Evolutionary conservation across 2,888 invertebrate species (phyloP), one percentile per base, ranked within the genome.

Genomic region (Aphrophora alni): DNA sequence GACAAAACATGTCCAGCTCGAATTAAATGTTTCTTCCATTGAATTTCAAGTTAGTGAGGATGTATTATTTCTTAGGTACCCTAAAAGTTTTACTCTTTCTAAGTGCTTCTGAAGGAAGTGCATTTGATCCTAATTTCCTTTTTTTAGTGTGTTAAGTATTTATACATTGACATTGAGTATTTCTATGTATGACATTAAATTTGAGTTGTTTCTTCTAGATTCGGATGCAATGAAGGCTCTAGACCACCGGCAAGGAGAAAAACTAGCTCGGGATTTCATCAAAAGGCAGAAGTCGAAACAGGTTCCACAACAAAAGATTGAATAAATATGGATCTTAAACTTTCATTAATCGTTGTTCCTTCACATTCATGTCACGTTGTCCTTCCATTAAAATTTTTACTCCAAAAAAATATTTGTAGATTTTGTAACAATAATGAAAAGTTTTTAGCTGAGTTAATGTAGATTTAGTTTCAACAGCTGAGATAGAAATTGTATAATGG

Each of bases 181-280:
- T n/a, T n/a, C n/a, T n/a, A n/a, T n/a, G n/a, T n/a, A 33, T 8
- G 33, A 5, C 3, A 33, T 33, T 33, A 33, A 33, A 5, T 33
- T 33, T 33, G 33, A 33, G 33, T 33, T 3, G 3, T 33, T 8
- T 33, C 75, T 87, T 87, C 21, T 87, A 94, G 93, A 92, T 86
- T 92, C 93, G 33, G 93, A 94, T 84, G 92, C 93, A 10, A 89
- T 95, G 78, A 93, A 93, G 86, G 95, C 96, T 0, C 88, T 98
- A 84, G 95, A 96, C 87, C 92, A 93, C 78, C 90, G 97, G 76
- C 94, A 94, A 88, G 96, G 96, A 83, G 98, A 98, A 89, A 96
- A 94, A 87, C 92, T 93, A 88, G 97, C 98, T 25, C 92, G 93
- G 87, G 97, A 97, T 84, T 98, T 98, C 88, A 90, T 97, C 59